Conservation (phyloP, 2,888 invertebrate species). For the Heteromyza rotundicornis region DNA sequence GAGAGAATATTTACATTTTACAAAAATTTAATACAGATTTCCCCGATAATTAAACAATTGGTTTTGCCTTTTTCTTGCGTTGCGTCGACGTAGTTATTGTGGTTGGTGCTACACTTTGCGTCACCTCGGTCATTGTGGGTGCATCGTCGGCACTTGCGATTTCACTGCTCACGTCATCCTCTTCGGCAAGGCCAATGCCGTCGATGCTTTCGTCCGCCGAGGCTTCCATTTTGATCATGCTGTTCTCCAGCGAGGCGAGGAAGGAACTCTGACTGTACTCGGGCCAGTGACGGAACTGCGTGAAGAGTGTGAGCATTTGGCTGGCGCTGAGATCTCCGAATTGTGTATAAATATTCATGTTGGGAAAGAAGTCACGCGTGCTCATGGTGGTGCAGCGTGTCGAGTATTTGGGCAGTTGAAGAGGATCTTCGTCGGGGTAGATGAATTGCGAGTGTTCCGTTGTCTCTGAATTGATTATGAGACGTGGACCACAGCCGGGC, state of each 20-base stretch:
- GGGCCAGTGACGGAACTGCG: slow-evolving; percentile 68
- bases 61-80: slow-evolving; percentile 21
- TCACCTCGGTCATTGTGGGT: slow-evolving; percentile 22
- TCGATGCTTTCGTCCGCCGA: slow-evolving; percentile 51
- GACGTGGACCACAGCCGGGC: slow-evolving; percentile 74
- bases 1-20: background rate
- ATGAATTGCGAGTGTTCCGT: slow-evolving; percentile 25
- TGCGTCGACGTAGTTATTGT: slow-evolving; percentile 17
- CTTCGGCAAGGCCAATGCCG: slow-evolving; percentile 47
- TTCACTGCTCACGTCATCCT: slow-evolving; percentile 44
- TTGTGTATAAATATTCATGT: slow-evolving; percentile 74
- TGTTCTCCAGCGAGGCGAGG: slow-evolving; percentile 70
- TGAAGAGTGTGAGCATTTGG: slow-evolving; percentile 72
- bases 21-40: background rate
- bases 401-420: slow-evolving; percentile 48
- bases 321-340: slow-evolving; percentile 72
- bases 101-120: too few relatives aligned
- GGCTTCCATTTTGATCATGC: slow-evolving; percentile 65
- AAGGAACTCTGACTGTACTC: slow-evolving; percentile 72
- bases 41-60: background rate
- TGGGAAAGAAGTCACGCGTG: slow-evolving; percentile 58
- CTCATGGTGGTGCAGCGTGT: slow-evolving; percentile 48
- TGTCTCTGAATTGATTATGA: slow-evolving; percentile 63
- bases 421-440: slow-evolving; percentile 36
- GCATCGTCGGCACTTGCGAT: background rate